Conservation (phyloP, 2,888 invertebrate species). For the Platynereis dumerilii region DNA sequence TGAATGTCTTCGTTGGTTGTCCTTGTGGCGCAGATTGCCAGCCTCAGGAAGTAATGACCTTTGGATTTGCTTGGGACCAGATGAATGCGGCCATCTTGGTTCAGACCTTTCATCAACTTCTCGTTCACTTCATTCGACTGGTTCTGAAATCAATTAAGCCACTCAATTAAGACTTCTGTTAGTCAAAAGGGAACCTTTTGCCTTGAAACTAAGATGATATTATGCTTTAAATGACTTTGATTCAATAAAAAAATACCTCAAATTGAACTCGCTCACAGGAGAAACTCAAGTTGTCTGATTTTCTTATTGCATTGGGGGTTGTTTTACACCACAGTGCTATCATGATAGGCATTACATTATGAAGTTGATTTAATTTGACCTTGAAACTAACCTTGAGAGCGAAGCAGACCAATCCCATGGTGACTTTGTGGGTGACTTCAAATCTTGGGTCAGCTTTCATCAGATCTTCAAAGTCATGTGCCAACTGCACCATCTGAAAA, state of each 20-base stretch:
- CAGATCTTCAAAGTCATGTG: constrained; percentile 78
- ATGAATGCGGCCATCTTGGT: constrained; percentile 88
- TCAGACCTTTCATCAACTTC: constrained; percentile 79
- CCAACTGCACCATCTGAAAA: constrained; percentile 68
- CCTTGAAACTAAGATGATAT: too few relatives aligned
- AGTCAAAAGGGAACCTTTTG: too few relatives aligned
- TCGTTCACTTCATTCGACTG: constrained; percentile 82
- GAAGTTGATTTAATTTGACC: too few relatives aligned
- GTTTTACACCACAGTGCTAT: too few relatives aligned
- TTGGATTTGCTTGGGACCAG: constrained; percentile 89
- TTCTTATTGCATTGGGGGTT: too few relatives aligned
- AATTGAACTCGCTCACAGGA: too few relatives aligned
- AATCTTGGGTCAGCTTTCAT: constrained; percentile 78
- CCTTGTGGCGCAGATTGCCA: constrained; percentile 88
- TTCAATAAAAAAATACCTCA: too few relatives aligned
- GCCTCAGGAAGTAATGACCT: constrained; percentile 82
- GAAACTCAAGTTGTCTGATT: too few relatives aligned
- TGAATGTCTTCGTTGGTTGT: constrained; percentile 82
- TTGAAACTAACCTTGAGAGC: constrained; percentile 71
- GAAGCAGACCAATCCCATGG: constrained; percentile 90
- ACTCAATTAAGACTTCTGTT: too few relatives aligned
- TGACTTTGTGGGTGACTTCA: constrained; percentile 81
- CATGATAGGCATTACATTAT: too few relatives aligned
- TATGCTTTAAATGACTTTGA: too few relatives aligned
- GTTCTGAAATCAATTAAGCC: constrained; percentile 29